Percentiles rank a stretch among this genome's conserved stretches.
Evolutionary conservation across 1,140 invertebrate genomes (phyloP).

Genomic region (Hyles vespertilio): DNA sequence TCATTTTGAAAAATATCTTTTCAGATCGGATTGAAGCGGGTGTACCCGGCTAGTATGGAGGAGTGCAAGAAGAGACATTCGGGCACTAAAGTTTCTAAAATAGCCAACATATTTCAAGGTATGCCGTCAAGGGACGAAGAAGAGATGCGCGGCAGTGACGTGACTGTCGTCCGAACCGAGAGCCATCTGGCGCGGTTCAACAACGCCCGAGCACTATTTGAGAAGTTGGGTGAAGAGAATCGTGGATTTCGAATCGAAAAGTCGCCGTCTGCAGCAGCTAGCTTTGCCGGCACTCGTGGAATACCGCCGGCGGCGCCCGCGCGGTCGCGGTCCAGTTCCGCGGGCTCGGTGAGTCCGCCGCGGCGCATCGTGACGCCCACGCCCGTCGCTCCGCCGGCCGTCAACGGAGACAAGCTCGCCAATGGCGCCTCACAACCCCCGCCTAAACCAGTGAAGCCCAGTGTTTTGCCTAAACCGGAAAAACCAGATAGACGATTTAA

Average conservation of each 20-base stretch:
- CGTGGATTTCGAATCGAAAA: conserved; percentile 74
- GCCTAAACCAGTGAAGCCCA: conserved; percentile 72
- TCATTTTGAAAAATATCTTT: conserved; percentile 48
- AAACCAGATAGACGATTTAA: conserved; percentile 90
- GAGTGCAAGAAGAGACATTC: conserved; percentile 83
- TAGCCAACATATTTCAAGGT: conserved; percentile 91
- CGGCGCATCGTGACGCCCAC: conserved; percentile 63
- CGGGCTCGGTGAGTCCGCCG: conserved; percentile 78
- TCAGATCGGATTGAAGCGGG: conserved; percentile 69
- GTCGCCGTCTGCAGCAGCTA: conserved; percentile 67
- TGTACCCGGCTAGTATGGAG: conserved; percentile 76
- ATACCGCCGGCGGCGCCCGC: conserved; percentile 45
- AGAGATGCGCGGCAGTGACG: conserved; percentile 75
- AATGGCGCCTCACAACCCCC: conserved; percentile 63
- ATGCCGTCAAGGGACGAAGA: conserved; percentile 71
- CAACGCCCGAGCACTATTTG: conserved; percentile 93
- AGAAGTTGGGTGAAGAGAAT: conserved; percentile 90
- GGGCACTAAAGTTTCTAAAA: conserved; percentile 92
- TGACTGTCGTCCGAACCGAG: conserved; percentile 89
- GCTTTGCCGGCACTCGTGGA: conserved; percentile 65
- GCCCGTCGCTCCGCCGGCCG: conserved; percentile 54
- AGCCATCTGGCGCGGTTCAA: conserved; percentile 94
- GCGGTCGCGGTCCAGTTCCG: conserved; percentile 78
- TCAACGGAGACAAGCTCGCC: conserved; percentile 68
- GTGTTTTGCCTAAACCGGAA: conserved; percentile 80